phyloP scores from a whole-genome alignment of 2,113 vertebrate species.

The Lepus americanus region DNA sequence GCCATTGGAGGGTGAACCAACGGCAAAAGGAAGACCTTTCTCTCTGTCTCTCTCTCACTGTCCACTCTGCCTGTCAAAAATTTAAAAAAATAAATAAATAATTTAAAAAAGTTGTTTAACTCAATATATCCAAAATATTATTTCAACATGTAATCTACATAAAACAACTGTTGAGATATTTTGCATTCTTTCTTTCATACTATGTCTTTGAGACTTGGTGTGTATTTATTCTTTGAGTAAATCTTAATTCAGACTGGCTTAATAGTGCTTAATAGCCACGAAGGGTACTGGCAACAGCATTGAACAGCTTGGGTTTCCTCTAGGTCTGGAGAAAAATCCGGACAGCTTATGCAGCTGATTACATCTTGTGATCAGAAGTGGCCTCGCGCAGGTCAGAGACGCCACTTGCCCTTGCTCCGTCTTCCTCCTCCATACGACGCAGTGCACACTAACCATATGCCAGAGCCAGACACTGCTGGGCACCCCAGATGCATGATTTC shows the following conservation, averaged over 20 bases:
- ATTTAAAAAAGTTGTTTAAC: conserved; percentile 16
- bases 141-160: conserved; percentile 36
- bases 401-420: neutral
- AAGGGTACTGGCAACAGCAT: neutral
- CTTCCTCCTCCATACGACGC: neutral
- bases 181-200: conserved; percentile 13
- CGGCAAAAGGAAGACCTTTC: no score
- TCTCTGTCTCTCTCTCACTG: no score
- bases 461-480: neutral
- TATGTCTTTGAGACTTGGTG: conserved; percentile 50
- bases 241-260: conserved; percentile 43
- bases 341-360: neutral
- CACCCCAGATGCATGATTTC: conserved; percentile 9
- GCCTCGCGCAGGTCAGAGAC: neutral
- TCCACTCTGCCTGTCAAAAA: no score
- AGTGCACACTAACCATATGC: neutral
- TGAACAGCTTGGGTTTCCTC: conserved; percentile 13
- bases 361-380: neutral
- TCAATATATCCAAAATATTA: conserved; percentile 33
- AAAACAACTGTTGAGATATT: conserved; percentile 54
- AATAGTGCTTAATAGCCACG: neutral
- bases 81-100: no score
- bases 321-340: neutral
- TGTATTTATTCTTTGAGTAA: conserved; percentile 38
- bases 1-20: no score